Base-by-base conservation (phyloP, 37 sponge, comb jelly and placozoan genomes). In the Halichondria panicea region DNA sequence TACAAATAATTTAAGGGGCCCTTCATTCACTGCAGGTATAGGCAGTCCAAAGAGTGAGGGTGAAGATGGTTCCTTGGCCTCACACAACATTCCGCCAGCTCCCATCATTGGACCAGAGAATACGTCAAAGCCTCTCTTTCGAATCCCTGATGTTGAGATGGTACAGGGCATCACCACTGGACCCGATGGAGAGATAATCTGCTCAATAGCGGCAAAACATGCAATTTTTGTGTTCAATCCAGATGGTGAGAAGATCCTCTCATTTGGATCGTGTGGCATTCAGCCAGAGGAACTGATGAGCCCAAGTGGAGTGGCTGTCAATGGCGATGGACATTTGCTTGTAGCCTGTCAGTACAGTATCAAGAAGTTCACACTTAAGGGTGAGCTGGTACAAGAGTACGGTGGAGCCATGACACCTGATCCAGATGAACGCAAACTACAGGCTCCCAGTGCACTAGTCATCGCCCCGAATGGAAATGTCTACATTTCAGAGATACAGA, bases 101-200 rank as follows among this genome's bases (percentile, higher is more conserved):
- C 6, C 59, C n/a, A 31, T 27, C 50, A 45, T 48, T 42, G 52
- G 52, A n/a, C 67, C 67, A 4, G 19, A 34, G 43, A 27, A 66
- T 1, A 66, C 67, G 1, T 66, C 67, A 2, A 27, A 66, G 43
- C 67, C 67, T 8, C 43, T 66, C 19, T 34, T 66, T 22, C 4
- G 40, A 4, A 70, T 80, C 34, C 72, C 71, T 27, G 81, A 71
- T 24, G 53, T 80, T 2, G 72, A 80, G 44, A 24, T 36, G 3
- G 31, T 43, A 11, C 53, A 44, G 15, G 63, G 72, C 8, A 80
- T 80, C 1, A 43, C 81, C 53, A 56, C 38, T 8, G 57, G 73
- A 1, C 40, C 56, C 1, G 73, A 56, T 37, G 73, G 57, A 31
- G 31, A 30, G 53, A 25, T 72, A 22, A 32, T 55, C 5, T 66